Percentiles rank a stretch among this genome's conserved stretches.
Conservation (phyloP, 2,797 vertebrate genomes). For the Halcyon badia region DNA sequence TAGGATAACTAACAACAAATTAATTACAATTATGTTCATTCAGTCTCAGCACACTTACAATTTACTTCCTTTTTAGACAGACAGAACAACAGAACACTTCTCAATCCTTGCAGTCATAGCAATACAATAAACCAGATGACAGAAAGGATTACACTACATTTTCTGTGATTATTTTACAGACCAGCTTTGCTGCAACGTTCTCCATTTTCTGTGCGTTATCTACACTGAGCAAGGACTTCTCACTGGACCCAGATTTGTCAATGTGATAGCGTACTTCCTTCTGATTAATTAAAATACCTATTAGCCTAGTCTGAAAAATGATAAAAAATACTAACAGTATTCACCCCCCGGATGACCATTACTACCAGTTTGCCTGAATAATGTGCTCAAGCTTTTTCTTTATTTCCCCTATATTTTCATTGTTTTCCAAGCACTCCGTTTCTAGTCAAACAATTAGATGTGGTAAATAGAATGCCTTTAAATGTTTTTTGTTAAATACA, state of each 20-base stretch:
- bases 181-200: neutral
- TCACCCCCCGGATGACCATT: neutral
- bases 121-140: neutral
- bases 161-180: constrained; percentile 7
- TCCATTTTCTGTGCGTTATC: neutral
- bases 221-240: neutral
- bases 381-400: neutral
- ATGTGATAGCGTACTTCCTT: neutral
- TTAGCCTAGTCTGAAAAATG: neutral
- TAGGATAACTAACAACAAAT: neutral
- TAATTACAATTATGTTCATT: neutral
- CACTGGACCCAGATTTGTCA: neutral
- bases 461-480: neutral
- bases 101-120: accelerated
- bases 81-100: neutral
- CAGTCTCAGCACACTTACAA: neutral
- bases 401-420: neutral
- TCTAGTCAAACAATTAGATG: neutral
- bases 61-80: neutral
- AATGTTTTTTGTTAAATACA: neutral
- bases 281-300: neutral
- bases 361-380: neutral
- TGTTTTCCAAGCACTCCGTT: neutral
- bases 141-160: constrained; percentile 24
- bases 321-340: neutral